Conservation (phyloP, 2,888 invertebrate genomes). For the Fissipunctia ypsillon region DNA sequence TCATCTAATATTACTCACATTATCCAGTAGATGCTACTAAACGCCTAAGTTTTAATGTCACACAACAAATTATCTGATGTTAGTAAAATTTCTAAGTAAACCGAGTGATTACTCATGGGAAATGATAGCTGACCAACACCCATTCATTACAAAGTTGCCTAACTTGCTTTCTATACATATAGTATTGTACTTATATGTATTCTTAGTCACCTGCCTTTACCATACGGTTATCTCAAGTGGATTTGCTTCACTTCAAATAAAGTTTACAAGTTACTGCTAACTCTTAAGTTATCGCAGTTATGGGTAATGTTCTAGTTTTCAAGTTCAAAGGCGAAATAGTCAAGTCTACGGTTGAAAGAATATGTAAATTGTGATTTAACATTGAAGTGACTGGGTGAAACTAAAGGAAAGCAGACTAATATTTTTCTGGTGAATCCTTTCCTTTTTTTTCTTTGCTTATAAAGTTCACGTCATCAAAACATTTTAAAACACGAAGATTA, state of each 20-base stretch:
- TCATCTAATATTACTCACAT: neutral
- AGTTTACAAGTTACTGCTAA: slow-evolving; percentile 24
- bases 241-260: slow-evolving; percentile 33
- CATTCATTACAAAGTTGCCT: slow-evolving; percentile 3
- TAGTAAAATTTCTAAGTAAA: slow-evolving; percentile 8
- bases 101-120: slow-evolving; percentile 24
- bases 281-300: slow-evolving; percentile 15
- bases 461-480: too few species aligned
- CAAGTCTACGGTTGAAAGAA: neutral
- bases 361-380: neutral
- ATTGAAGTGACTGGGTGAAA: neutral
- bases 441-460: too few species aligned
- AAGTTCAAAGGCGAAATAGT: slow-evolving; percentile 26
- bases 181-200: slow-evolving; percentile 14
- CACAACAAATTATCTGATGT: neutral
- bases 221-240: slow-evolving; percentile 49
- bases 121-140: slow-evolving; percentile 20
- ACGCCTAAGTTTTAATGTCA: neutral
- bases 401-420: neutral
- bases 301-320: slow-evolving; percentile 19
- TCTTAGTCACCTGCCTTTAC: slow-evolving; percentile 29
- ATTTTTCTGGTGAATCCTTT: neutral
- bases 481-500: too few species aligned
- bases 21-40: neutral
- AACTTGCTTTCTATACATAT: slow-evolving; percentile 14